These are phyloP conservation scores for Cylloceria caligata DNA, from an alignment of 2,888 invertebrate species.

Conservation along the genomic window DNA sequence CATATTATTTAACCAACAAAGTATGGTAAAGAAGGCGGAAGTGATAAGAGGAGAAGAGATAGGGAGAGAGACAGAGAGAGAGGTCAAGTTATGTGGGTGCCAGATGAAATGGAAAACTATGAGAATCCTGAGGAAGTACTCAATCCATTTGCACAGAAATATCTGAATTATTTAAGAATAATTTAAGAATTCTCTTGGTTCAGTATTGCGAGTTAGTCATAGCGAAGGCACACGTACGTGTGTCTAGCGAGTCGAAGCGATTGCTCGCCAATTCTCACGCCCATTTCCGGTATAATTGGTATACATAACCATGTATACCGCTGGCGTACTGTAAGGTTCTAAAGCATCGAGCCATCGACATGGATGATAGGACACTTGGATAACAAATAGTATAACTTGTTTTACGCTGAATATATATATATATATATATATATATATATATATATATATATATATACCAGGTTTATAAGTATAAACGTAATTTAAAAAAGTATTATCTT, in stretches of 20 bases:
- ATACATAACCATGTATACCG: slow-evolving; percentile 5
- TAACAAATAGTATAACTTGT: slow-evolving; percentile 56
- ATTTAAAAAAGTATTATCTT: slow-evolving; percentile 57
- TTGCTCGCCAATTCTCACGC: slow-evolving; percentile 64
- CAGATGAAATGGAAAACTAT: slow-evolving; percentile 61
- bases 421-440: slow-evolving; percentile 17
- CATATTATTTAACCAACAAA: slow-evolving; percentile 1
- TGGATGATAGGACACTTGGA: slow-evolving; percentile 57
- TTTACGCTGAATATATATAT: too few relatives aligned
- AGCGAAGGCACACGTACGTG: slow-evolving; percentile 13
- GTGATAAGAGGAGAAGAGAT: background rate
- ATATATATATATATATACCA: slow-evolving; percentile 19
- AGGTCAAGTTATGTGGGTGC: slow-evolving; percentile 19
- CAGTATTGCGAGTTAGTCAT: background rate
- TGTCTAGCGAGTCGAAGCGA: slow-evolving; percentile 63
- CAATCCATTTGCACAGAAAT: slow-evolving; percentile 4
- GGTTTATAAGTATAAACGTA: slow-evolving; percentile 19
- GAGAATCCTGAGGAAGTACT: slow-evolving; percentile 30
- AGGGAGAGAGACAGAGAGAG: background rate
- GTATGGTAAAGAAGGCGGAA: slow-evolving; percentile 53
- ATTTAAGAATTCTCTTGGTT: slow-evolving; percentile 6
- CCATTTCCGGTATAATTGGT: slow-evolving; percentile 64
- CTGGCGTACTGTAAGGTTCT: background rate
- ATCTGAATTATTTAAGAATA: slow-evolving; percentile 42
- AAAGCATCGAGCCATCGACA: slow-evolving; percentile 51